Evolutionary conservation across 2,797 vertebrate genomes (phyloP).

Genomic region (Lagorchestes hirsutus): DNA sequence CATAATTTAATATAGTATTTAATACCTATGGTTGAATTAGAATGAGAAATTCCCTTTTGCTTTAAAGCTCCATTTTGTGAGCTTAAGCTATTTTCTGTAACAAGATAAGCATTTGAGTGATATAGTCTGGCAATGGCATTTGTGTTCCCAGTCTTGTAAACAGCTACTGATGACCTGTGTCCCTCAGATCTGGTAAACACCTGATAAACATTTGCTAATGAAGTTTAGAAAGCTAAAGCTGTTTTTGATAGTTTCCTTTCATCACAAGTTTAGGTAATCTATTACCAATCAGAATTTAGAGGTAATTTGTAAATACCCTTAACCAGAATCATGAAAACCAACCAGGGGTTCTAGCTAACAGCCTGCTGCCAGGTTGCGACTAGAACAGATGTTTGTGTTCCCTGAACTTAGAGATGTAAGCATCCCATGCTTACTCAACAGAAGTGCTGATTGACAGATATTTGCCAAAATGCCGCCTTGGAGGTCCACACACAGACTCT

Average conservation of each 20-base stretch:
- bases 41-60: background rate
- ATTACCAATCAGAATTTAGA: background rate
- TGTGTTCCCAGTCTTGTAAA: background rate
- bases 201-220: background rate
- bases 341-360: background rate
- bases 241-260: background rate
- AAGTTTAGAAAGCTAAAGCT: background rate
- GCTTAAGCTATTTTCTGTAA: background rate
- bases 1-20: background rate
- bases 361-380: background rate
- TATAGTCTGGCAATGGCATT: background rate
- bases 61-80: background rate
- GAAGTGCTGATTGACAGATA: background rate
- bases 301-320: background rate
- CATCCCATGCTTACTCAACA: background rate
- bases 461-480: background rate
- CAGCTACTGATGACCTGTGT: background rate
- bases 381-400: background rate
- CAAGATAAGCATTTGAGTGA: background rate
- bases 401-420: background rate
- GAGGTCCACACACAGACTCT: background rate
- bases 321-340: background rate
- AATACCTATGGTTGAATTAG: background rate
- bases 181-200: background rate
- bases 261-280: background rate